phyloP scores from a whole-genome alignment of 2,113 vertebrate genomes.

The Phasianus colchicus region DNA sequence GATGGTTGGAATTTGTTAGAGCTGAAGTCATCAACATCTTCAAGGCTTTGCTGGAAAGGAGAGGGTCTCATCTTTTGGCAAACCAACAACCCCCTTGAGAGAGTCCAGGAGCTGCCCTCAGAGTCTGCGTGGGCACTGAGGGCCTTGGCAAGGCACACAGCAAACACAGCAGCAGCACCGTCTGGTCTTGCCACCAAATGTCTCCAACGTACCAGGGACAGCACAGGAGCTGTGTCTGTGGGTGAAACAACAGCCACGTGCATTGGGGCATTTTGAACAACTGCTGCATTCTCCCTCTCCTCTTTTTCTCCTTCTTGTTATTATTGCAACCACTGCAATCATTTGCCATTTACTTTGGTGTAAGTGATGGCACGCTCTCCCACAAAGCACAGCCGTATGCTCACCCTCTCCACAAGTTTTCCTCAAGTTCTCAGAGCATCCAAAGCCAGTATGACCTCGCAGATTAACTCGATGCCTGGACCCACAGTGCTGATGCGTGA shows the following conservation, averaged over 20 bases:
- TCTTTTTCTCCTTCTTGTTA: neutral
- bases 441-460: neutral
- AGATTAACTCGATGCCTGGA: accelerated
- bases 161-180: neutral
- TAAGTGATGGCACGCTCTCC: neutral
- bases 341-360: neutral
- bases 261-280: accelerated
- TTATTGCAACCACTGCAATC: neutral
- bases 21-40: neutral
- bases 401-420: neutral
- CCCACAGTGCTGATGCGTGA: accelerated
- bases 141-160: accelerated
- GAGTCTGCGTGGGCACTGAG: neutral
- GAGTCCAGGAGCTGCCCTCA: neutral
- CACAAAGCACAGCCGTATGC: neutral
- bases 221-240: neutral
- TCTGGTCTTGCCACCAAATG: neutral
- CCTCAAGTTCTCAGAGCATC: neutral
- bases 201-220: neutral
- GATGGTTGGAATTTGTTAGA: neutral
- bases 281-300: neutral
- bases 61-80: neutral
- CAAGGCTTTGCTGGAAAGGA: neutral
- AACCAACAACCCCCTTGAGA: neutral
- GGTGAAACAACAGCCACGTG: neutral